These are phyloP conservation scores for Drosophila bocki DNA, from an alignment of 1,140 invertebrate genomes.

Conservation along the genomic window DNA sequence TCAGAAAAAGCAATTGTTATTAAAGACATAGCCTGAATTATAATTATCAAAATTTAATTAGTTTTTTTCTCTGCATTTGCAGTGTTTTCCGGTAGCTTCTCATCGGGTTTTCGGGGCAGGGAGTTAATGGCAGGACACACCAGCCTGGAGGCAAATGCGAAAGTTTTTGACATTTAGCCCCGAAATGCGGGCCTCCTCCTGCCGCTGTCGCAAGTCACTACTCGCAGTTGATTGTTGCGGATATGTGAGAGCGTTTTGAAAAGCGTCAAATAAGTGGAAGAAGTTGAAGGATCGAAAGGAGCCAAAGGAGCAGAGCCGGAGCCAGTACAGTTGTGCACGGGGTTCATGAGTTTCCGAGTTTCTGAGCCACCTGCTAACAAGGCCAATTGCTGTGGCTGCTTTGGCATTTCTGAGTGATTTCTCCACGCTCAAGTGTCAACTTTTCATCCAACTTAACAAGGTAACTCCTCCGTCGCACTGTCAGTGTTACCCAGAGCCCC, in stretches of 20 bases:
- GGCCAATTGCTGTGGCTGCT: constrained; percentile 38
- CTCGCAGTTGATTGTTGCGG: constrained; percentile 51
- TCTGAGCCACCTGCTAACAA: constrained; percentile 37
- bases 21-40: too few relatives aligned
- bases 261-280: constrained; percentile 52
- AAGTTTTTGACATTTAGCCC: constrained; percentile 63
- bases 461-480: constrained; percentile 17
- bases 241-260: constrained; percentile 63
- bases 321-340: constrained; percentile 33
- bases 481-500: neutral
- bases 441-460: constrained; percentile 44
- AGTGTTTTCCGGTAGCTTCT: constrained; percentile 24
- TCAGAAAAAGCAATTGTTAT: too few relatives aligned
- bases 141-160: constrained; percentile 36
- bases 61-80: constrained; percentile 8
- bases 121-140: constrained; percentile 30
- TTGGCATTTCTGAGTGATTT: constrained; percentile 42
- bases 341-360: constrained; percentile 4
- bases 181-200: constrained; percentile 48
- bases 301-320: constrained; percentile 1
- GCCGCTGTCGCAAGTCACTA: constrained; percentile 17
- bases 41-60: too few relatives aligned
- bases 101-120: constrained; percentile 7
- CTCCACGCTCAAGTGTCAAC: constrained; percentile 37
- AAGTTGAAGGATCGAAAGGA: constrained; percentile 30